Conservation (phyloP, 2,888 invertebrate species). For the Drosophila eohydei region DNA sequence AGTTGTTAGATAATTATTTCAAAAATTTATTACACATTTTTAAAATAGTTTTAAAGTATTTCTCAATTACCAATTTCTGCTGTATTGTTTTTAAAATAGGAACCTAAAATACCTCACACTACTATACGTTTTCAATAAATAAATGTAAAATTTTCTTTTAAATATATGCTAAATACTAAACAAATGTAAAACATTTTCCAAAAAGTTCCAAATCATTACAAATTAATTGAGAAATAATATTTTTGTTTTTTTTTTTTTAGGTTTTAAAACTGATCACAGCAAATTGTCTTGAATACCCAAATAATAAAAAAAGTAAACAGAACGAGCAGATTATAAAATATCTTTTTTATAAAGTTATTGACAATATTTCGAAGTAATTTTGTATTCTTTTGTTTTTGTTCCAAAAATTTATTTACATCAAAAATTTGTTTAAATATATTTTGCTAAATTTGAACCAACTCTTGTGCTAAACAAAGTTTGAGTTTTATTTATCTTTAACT, state of each 20-base stretch:
- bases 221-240: slow-evolving; percentile 38
- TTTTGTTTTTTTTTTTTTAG: slow-evolving; percentile 36
- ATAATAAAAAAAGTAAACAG: slow-evolving; percentile 14
- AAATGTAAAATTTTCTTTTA: slow-evolving; percentile 20
- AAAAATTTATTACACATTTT: slow-evolving; percentile 36
- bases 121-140: slow-evolving; percentile 52
- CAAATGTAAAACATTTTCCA: slow-evolving; percentile 54
- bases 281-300: slow-evolving; percentile 71
- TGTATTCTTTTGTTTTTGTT: slow-evolving; percentile 13
- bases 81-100: slow-evolving; percentile 6
- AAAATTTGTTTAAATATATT: slow-evolving; percentile 50
- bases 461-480: slow-evolving; percentile 25
- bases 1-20: slow-evolving; percentile 35
- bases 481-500: slow-evolving; percentile 10
- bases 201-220: slow-evolving; percentile 32
- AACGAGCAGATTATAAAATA: slow-evolving; percentile 30
- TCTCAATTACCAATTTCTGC: slow-evolving; percentile 20
- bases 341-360: slow-evolving; percentile 22
- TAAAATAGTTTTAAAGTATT: slow-evolving; percentile 25
- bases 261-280: slow-evolving; percentile 75
- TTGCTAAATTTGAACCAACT: slow-evolving; percentile 51
- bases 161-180: slow-evolving; percentile 56
- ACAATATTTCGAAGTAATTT: slow-evolving; percentile 28
- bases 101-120: slow-evolving; percentile 5
- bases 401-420: slow-evolving; percentile 63